phyloP scores from a whole-genome alignment of 2,797 vertebrate species.

The Trichosurus vulpecula region DNA sequence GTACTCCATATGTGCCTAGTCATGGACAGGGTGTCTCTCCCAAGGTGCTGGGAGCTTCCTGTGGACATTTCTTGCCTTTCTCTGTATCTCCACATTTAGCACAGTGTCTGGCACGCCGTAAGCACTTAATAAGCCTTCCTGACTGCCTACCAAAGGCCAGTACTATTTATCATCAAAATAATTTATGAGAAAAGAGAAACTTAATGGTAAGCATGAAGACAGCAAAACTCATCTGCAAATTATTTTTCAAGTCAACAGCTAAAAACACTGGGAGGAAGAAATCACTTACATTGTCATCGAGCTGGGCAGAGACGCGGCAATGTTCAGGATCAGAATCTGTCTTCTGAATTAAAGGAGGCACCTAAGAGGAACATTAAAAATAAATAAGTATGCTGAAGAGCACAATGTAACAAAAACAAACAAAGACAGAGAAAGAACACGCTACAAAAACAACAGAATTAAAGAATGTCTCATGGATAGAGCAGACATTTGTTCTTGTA shows the following conservation, averaged over 20 bases:
- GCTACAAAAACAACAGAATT: neutral
- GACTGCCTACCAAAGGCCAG: neutral
- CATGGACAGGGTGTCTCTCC: neutral
- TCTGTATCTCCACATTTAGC: neutral
- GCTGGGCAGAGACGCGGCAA: constrained; percentile 95
- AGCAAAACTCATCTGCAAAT: constrained; percentile 18
- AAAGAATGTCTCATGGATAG: neutral
- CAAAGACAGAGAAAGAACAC: neutral
- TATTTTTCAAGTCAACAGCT: constrained; percentile 15
- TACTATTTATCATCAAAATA: constrained; percentile 20
- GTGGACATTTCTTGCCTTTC: neutral
- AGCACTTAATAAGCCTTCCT: neutral
- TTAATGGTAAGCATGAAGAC: constrained; percentile 16
- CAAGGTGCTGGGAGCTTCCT: rapidly evolving
- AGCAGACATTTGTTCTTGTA: neutral
- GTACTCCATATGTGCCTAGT: neutral
- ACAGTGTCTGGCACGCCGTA: neutral
- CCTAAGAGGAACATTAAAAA: constrained; percentile 73
- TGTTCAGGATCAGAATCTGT: constrained; percentile 95
- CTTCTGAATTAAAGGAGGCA: constrained; percentile 91
- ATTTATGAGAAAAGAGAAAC: constrained; percentile 48
- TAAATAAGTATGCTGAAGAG: constrained; percentile 28
- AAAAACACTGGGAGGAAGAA: neutral
- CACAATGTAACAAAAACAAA: neutral
- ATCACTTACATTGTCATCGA: constrained; percentile 95